Evolutionary conservation across 2,888 invertebrate species (phyloP), one percentile per base, ranked within the genome.

Genomic region (Chrysina gloriosa): DNA sequence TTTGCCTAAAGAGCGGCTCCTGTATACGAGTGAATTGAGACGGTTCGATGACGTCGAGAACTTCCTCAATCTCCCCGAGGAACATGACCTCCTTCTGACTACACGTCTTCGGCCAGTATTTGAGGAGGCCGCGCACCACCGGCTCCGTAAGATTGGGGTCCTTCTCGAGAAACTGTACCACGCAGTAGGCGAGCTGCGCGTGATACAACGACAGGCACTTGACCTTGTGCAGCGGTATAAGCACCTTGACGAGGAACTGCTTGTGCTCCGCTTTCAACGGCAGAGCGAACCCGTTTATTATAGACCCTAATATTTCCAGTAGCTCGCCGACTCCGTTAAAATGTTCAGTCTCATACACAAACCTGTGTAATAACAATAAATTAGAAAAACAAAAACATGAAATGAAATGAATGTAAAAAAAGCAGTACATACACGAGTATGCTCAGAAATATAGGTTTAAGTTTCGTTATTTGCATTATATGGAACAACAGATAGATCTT

Each of bases 81-180:
- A 98, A 99, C 98, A 99, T 99, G 75, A 99, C 98, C 86, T 99
- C 98, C 84, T 99, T 99, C 65, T 97, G 97, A 78, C 97, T 97
- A 85, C 97, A 97, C 25, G 97, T 97, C 85, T 98, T 98, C 75
- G 98, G 98, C 98, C 98, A 98, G 85, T 95, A 97, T 84, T 98
- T 98, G 78, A 98, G 88, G 81, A 98, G 87, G 76, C 95, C 94
- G 82, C 92, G 91, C 79, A 98, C 94, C 74, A 98, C 97, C 65
- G 96, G 96, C 83, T 97, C 96, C 71, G 97, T 97, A 74, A 98
- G 87, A 76, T 94, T 93, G 63, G 97, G 94, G 85, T 98, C 98
- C 86, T 98, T 97, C 83, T 98, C 98, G 71, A 98, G 86, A 87
- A 98, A 99, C 87, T 98, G 98, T 75, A 98, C 98, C 75, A 98